Evolutionary conservation across 2,888 invertebrate species (phyloP).

Genomic region (Zygogramma bicolorata): DNA sequence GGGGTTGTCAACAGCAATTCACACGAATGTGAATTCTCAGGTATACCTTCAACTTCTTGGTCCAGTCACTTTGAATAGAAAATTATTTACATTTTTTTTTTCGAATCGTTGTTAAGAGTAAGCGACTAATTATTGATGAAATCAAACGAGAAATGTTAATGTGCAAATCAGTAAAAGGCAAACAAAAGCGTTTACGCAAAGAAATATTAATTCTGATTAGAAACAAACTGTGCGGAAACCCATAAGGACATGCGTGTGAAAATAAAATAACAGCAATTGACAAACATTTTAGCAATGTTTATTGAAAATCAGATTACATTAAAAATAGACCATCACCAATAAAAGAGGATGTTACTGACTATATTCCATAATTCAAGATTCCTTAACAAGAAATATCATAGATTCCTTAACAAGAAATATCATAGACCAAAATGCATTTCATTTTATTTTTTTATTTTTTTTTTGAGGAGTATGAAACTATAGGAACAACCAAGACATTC

Average conservation of each 20-base stretch:
- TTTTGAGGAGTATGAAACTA: too few species aligned
- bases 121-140: neutral
- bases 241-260: conserved; percentile 61
- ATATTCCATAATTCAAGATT: conserved; percentile 26
- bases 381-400: too few species aligned
- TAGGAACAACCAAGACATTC: too few species aligned
- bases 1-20: neutral
- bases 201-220: conserved; percentile 27
- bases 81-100: neutral
- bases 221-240: conserved; percentile 49
- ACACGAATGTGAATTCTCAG: neutral
- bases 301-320: conserved; percentile 64
- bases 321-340: conserved; percentile 63
- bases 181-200: conserved; percentile 5
- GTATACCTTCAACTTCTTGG: neutral
- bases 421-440: neutral
- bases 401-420: too few species aligned
- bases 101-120: neutral
- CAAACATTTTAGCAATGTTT: conserved; percentile 66
- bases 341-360: conserved; percentile 39
- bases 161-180: conserved; percentile 19
- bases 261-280: conserved; percentile 63
- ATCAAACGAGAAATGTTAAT: conserved; percentile 5
- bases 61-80: neutral
- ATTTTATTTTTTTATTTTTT: too few species aligned